phyloP scores from a whole-genome alignment of 2,888 invertebrate genomes.

The Acanthosepion pharaonis region DNA sequence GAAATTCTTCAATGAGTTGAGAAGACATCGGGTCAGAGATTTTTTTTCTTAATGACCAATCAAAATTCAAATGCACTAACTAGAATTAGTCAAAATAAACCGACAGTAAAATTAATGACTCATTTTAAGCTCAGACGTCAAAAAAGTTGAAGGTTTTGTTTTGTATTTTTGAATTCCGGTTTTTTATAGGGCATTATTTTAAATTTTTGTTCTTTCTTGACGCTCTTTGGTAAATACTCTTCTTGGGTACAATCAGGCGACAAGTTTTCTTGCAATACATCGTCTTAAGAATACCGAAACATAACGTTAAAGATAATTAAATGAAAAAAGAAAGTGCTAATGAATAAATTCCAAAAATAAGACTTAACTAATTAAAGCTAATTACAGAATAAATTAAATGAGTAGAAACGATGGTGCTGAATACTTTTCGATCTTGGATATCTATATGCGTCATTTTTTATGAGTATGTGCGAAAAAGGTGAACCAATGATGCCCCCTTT shows the following conservation, averaged over 20 bases:
- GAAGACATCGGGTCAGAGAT: too few relatives aligned
- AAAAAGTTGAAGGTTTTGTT: neutral
- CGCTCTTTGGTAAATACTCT: neutral
- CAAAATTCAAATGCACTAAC: too few relatives aligned
- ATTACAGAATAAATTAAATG: slow-evolving; percentile 9
- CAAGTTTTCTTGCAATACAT: neutral
- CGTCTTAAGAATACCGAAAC: neutral
- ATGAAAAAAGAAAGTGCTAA: neutral
- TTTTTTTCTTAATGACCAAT: too few relatives aligned
- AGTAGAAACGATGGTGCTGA: neutral
- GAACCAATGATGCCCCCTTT: too few relatives aligned
- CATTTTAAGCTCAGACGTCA: neutral
- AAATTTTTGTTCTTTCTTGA: neutral
- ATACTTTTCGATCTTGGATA: neutral
- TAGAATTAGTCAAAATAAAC: too few relatives aligned
- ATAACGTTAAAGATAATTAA: neutral
- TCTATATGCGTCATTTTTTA: too few relatives aligned
- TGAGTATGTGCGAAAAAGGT: too few relatives aligned
- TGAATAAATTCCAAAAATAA: neutral
- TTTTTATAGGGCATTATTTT: neutral
- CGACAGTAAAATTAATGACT: too few relatives aligned
- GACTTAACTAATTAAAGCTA: neutral
- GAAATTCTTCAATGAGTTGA: too few relatives aligned
- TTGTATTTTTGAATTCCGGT: too few relatives aligned
- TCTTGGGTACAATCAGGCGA: neutral